phyloP scores from a whole-genome alignment of 1,140 invertebrate species.

The Scylla paramamosain region DNA sequence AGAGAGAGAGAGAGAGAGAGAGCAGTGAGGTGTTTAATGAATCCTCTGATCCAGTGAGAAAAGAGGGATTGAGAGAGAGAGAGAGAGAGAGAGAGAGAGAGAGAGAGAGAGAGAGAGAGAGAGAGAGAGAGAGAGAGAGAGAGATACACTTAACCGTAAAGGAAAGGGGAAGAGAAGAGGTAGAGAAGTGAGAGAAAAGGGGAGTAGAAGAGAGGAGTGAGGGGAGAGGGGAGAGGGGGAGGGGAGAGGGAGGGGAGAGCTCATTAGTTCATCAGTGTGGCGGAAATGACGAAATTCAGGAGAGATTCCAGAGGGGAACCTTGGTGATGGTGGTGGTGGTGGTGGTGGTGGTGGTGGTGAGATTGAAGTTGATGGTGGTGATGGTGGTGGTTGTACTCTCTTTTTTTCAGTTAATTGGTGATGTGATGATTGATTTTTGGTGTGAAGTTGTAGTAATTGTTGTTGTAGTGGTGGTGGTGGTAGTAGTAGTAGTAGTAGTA shows the following conservation, averaged over 20 bases:
- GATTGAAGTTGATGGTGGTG: background rate
- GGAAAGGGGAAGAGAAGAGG: background rate
- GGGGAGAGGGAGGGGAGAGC: background rate
- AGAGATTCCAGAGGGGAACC: background rate
- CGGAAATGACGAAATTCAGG: background rate
- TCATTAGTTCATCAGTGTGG: slow-evolving; percentile 22
- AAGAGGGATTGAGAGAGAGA: background rate
- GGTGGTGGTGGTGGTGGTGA: background rate
- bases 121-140: background rate
- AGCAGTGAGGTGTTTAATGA: background rate
- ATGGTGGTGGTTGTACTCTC: background rate
- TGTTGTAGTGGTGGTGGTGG: background rate
- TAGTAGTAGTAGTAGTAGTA: background rate
- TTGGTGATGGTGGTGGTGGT: background rate
- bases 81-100: slow-evolving; percentile 4
- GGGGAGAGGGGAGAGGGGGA: background rate
- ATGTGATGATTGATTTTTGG: background rate
- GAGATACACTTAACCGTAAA: background rate
- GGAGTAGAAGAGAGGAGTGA: background rate
- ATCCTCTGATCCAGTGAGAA: no score
- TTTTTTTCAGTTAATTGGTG: no score
- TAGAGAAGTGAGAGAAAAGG: background rate
- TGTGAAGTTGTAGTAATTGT: background rate
- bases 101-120: slow-evolving; percentile 19
- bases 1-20: slow-evolving; percentile 19